Evolutionary conservation across 2,797 vertebrate species (phyloP).

Genomic region (Acanthornis magna): DNA sequence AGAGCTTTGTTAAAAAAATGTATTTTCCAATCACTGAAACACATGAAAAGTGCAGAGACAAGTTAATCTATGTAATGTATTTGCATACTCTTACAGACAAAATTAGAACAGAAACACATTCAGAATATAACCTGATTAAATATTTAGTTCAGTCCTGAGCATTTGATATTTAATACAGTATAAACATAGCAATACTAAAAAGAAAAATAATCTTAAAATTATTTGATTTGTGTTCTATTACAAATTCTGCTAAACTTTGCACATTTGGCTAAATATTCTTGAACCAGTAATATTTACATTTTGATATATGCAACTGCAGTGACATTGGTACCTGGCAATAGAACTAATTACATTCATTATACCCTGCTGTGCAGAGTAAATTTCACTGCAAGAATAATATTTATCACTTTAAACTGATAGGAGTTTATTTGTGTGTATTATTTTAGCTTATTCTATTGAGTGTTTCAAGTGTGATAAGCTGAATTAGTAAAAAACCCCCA

Average conservation of each 20-base stretch:
- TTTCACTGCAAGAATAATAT: slow-evolving; percentile 51
- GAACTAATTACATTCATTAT: slow-evolving; percentile 64
- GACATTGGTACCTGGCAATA: slow-evolving; percentile 68
- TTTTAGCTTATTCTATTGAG: slow-evolving; percentile 65
- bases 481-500: slow-evolving; percentile 31
- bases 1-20: slow-evolving; percentile 74
- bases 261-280: slow-evolving; percentile 73
- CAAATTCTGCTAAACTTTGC: slow-evolving; percentile 65
- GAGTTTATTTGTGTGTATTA: slow-evolving; percentile 21
- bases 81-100: slow-evolving; percentile 73
- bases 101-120: slow-evolving; percentile 79
- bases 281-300: slow-evolving; percentile 71
- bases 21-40: slow-evolving; percentile 75
- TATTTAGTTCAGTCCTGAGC: slow-evolving; percentile 85
- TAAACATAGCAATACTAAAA: slow-evolving; percentile 71
- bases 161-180: slow-evolving; percentile 76
- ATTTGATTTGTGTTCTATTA: slow-evolving; percentile 69
- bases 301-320: slow-evolving; percentile 62
- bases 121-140: slow-evolving; percentile 81
- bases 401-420: slow-evolving; percentile 57
- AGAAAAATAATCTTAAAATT: slow-evolving; percentile 44
- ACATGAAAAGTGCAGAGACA: slow-evolving; percentile 78
- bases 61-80: slow-evolving; percentile 75
- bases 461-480: slow-evolving; percentile 48
- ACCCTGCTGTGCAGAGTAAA: slow-evolving; percentile 50